A percentile compares a stretch with the other conserved stretches of the same genome.
These are phyloP conservation scores for Aptenodytes forsteri DNA, from an alignment of 2,113 vertebrate genomes.

Conservation along the genomic window DNA sequence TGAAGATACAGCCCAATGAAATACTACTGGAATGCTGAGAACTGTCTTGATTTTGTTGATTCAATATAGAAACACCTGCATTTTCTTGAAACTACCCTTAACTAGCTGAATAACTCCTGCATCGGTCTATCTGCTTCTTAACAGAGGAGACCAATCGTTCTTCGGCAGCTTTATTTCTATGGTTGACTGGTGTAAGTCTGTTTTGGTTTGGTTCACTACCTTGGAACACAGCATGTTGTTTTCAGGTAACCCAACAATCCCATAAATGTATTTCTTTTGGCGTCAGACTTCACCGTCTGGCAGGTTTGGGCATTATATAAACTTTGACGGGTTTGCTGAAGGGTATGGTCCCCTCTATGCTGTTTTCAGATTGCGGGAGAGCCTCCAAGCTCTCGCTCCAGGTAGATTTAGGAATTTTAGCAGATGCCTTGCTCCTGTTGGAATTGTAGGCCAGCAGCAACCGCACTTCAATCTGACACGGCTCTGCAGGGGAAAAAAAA, in stretches of 20 bases:
- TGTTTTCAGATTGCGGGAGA: conserved; percentile 73
- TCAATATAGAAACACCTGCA: neutral
- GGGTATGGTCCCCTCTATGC: conserved; percentile 90
- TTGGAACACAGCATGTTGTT: neutral
- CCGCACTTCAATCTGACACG: conserved; percentile 91
- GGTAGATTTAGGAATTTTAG: conserved; percentile 62
- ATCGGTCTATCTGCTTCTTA: neutral
- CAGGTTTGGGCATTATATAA: conserved; percentile 95
- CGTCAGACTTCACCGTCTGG: conserved; percentile 74
- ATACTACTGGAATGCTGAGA: neutral
- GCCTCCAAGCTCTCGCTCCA: conserved; percentile 84
- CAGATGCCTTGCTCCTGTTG: conserved; percentile 70
- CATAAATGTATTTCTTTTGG: neutral
- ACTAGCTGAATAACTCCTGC: neutral
- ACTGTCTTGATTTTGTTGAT: neutral
- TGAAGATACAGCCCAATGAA: neutral
- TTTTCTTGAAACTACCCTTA: neutral
- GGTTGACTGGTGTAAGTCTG: neutral
- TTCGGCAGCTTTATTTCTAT: neutral
- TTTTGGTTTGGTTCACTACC: neutral
- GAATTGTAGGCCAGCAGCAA: conserved; percentile 92
- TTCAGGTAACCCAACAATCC: neutral
- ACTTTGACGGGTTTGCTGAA: conserved; percentile 96
- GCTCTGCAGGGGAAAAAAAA: conserved; percentile 76
- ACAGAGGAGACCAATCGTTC: neutral